Evolutionary conservation across 2,888 invertebrate species (phyloP), one percentile per base, ranked within the genome.

Genomic region (Drymonia ruficornis): DNA sequence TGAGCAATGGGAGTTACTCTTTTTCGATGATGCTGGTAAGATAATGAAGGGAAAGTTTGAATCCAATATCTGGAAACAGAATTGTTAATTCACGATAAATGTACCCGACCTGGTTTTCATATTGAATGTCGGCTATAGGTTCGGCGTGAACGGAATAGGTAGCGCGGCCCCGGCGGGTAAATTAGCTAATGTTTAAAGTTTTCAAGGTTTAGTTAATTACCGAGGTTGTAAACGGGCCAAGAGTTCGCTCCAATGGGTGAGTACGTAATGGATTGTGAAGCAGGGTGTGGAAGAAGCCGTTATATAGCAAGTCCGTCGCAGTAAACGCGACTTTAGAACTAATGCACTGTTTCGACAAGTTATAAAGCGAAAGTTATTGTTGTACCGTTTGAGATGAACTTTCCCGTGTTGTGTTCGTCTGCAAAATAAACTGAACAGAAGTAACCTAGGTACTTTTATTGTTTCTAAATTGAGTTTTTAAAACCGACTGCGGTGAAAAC

Each of bases 181-280:
- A 84, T 86, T 83, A 84, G 81, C 79, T 83, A 81, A 83, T 80
- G 81, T 76, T 81, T 76, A 74, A 86, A 87, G 83, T 87, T 86
- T 80, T 79, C 77, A 82, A 80, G 81, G 83, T 76, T 84, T 73
- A 65, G 76, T 83, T 84, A 87, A 87, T 86, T 87, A 87, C 79
- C 67, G 70, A 72, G 78, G 70, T 77, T 80, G 78, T 80, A 76
- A 76, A 72, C 69, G 72, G 66, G 70, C 43, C 53, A 62, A 50
- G 70, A 73, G 72, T 76, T 72, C 62, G 70, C 70, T 59, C 61
- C 78, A 74, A 79, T 77, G 80, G 81, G 73, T 72, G 69, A 68
- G 72, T 65, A 74, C 72, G 77, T 84, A 84, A 84, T 83, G 80
- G 74, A 75, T 82, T 79, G 78, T 79, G 64, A 80, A 77, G 74